These are phyloP conservation scores for Dasyornis broadbenti DNA, from an alignment of 2,113 vertebrate species.

Conservation along the genomic window DNA sequence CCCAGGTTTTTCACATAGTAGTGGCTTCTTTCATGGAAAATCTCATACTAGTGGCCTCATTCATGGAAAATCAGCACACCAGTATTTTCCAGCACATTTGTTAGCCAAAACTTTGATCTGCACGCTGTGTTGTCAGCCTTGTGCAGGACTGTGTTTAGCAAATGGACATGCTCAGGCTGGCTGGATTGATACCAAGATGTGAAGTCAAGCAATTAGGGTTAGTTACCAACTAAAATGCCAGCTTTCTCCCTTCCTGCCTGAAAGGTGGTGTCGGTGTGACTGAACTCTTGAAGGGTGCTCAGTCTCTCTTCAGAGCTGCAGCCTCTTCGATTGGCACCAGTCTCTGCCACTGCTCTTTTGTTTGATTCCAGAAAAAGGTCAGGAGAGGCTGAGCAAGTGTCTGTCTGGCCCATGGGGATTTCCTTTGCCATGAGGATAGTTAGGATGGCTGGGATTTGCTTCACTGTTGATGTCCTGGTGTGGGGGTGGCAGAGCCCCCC, in stretches of 20 bases:
- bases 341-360: background rate
- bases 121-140: background rate
- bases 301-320: background rate
- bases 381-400: background rate
- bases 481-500: background rate
- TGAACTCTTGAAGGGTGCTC: background rate
- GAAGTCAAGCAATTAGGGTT: background rate
- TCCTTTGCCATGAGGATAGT: background rate
- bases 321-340: background rate
- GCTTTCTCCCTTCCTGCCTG: background rate
- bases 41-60: background rate
- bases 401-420: background rate
- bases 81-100: background rate
- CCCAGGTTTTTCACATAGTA: background rate
- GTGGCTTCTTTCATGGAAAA: conserved; percentile 17
- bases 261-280: background rate
- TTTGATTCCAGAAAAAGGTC: background rate
- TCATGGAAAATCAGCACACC: background rate
- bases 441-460: background rate
- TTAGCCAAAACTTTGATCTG: conserved; percentile 3
- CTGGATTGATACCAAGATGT: background rate
- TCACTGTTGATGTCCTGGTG: background rate
- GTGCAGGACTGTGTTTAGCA: background rate
- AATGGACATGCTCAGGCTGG: background rate
- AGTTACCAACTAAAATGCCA: background rate